Base-by-base conservation (phyloP, 2,888 invertebrate genomes). In the Asteroscopus sphinx region DNA sequence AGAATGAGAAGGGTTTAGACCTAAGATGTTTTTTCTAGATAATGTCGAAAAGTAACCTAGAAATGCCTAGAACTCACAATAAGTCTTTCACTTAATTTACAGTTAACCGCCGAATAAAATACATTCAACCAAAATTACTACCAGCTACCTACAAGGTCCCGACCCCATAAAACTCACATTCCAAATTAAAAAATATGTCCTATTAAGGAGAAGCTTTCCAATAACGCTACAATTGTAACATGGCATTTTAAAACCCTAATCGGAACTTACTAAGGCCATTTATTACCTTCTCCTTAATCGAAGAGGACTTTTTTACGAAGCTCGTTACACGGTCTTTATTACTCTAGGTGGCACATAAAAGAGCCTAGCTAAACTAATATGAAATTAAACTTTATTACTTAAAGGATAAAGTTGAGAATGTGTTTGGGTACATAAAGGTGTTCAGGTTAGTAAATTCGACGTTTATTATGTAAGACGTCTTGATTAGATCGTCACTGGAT, bases 211-310 rank as follows among this genome's bases (percentile, higher is more conserved):
- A 21, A 12, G 26, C 35, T 12, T 35, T 47, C 70, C 66, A 47
- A 56, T 69, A 65, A 52, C 39, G 55, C 52, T 49, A 69, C 70
- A 69, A 67, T 70, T 57, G 67, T 69, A 47, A 59, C 57, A 51
- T 46, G 62, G 58, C 47, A 21, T 67, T 77, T 68, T 68, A 66
- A 77, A 77, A 53, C 73, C 69, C 52, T 75, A 79, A 82, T 82
- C 68, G 76, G 72, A 74, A 78, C 73, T 76, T 74, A 80, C 68
- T 62, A 56, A 63, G 51, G 54, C 68, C 77, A 81, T 85, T 83
- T 81, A 81, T 85, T 72, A 82, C 81, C 75, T 76, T 79, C 68
- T 68, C 71, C 76, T 81, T 82, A 83, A 85, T 86, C 82, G 85
- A 80, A 82, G 63, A 74, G 74, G 76, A 82, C 71, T 78, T 73